Conservation (phyloP, 2,113 vertebrate species). For the Taxidea taxus region DNA sequence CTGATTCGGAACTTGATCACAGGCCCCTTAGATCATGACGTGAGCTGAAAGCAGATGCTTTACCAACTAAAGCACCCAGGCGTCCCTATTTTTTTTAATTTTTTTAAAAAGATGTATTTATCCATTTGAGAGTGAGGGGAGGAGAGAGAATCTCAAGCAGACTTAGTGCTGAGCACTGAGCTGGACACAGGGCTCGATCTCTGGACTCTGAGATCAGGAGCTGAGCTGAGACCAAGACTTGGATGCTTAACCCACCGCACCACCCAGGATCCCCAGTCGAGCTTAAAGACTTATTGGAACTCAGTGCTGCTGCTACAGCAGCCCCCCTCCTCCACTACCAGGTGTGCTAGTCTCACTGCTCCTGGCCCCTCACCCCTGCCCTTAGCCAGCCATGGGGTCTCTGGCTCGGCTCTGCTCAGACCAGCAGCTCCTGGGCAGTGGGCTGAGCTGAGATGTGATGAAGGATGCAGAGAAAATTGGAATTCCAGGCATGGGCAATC, state of each 20-base stretch:
- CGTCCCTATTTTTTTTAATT: background rate
- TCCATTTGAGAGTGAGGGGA: background rate
- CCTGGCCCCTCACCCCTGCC: background rate
- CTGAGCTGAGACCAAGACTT: background rate
- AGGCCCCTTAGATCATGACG: no score
- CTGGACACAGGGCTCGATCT: background rate
- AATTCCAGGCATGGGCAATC: background rate
- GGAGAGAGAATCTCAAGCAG: background rate
- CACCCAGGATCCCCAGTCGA: background rate
- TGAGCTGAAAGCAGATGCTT: no score
- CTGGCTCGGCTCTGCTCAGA: background rate
- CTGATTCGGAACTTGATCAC: background rate
- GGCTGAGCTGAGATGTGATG: background rate
- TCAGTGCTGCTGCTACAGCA: background rate
- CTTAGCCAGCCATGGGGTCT: background rate
- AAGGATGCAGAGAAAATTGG: slow-evolving; percentile 8
- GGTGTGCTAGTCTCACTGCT: background rate
- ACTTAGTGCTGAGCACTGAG: background rate
- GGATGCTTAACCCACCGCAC: background rate
- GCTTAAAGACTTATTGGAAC: background rate
- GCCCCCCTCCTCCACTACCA: background rate
- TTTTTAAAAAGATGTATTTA: background rate
- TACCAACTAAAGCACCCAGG: no score
- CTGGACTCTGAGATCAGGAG: background rate
- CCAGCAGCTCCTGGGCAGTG: background rate